These are phyloP conservation scores for Scaptomyza hsui DNA, from an alignment of 1,140 invertebrate genomes.

Conservation along the genomic window DNA sequence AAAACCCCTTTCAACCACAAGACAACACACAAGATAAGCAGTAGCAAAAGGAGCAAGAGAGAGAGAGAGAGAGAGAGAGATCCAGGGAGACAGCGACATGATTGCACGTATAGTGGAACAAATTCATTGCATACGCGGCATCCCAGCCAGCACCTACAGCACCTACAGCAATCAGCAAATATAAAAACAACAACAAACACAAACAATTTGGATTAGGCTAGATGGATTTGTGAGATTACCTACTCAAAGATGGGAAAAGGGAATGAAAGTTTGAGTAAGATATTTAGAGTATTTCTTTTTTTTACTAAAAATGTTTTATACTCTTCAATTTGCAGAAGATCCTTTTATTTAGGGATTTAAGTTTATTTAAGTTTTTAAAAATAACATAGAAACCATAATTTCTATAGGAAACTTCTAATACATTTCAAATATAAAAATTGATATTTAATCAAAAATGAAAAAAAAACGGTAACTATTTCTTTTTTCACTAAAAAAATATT, in stretches of 20 bases:
- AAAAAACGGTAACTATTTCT: too few relatives aligned
- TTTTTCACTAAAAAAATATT: too few relatives aligned
- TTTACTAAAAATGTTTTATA: too few relatives aligned
- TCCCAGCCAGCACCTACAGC: slow-evolving; percentile 65
- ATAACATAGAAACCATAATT: too few relatives aligned
- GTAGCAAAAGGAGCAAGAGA: not conserved
- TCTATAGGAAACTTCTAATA: too few relatives aligned
- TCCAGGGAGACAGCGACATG: slow-evolving; percentile 51
- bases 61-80: not conserved
- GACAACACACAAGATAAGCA: slow-evolving; percentile 11
- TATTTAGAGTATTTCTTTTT: too few relatives aligned
- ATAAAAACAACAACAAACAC: slow-evolving; percentile 27
- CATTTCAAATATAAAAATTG: too few relatives aligned
- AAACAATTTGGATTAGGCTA: slow-evolving; percentile 5
- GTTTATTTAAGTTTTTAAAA: too few relatives aligned
- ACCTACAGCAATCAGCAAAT: slow-evolving; percentile 66
- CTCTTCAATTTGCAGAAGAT: too few relatives aligned
- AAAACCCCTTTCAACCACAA: slow-evolving; percentile 11
- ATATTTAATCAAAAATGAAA: too few relatives aligned
- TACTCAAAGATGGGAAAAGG: slow-evolving; percentile 5
- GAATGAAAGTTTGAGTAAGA: too few relatives aligned
- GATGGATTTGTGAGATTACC: slow-evolving; percentile 26
- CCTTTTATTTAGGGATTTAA: too few relatives aligned
- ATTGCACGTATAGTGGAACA: slow-evolving; percentile 79
- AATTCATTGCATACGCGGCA: slow-evolving; percentile 76